Evolutionary conservation across 2,888 invertebrate species (phyloP), one percentile per base, ranked within the genome.

Genomic region (Athalia rosae): DNA sequence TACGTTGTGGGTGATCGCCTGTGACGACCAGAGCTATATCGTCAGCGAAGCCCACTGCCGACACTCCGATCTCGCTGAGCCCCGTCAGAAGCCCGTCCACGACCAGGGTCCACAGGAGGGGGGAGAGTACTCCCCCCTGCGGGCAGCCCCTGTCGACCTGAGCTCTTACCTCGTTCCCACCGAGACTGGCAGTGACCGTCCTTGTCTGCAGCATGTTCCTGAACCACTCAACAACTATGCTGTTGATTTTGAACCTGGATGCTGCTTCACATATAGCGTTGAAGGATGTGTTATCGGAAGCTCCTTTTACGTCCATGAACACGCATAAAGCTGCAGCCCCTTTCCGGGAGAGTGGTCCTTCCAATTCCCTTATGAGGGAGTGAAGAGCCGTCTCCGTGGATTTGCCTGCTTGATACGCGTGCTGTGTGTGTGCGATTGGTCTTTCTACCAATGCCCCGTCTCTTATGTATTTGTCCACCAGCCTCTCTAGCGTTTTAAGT

Each of bases 381-480:
- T n/a, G n/a, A n/a, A n/a, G n/a, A n/a, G n/a, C n/a, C n/a, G n/a
- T n/a, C n/a, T n/a, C n/a, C n/a, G n/a, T n/a, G n/a, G n/a, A n/a
- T n/a, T n/a, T n/a, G n/a, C n/a, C n/a, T n/a, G n/a, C n/a, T n/a
- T n/a, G n/a, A n/a, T n/a, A 76, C 4, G 79, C 81, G 62, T 2
- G 76, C 63, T 50, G 43, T 78, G 7, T 63, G 76, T 15, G 73
- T 67, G 6, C 15, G 58, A 8, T 50, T 5, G 5, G 6, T 80
- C 79, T 7, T 62, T 73, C 13, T 47, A 3, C n/a, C 4, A 81
- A 15, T 0, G 45, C 43, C 7, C 50, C 43, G 7, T 80, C 79
- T 63, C 77, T 80, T 0, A 83, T 79, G 50, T 79, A 50, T 47
- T 81, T 74, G 53, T 82, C 81, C 7, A 83, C 76, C 48, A 84